Conservation (phyloP, 2,888 invertebrate genomes). For the Ctena decussata region DNA sequence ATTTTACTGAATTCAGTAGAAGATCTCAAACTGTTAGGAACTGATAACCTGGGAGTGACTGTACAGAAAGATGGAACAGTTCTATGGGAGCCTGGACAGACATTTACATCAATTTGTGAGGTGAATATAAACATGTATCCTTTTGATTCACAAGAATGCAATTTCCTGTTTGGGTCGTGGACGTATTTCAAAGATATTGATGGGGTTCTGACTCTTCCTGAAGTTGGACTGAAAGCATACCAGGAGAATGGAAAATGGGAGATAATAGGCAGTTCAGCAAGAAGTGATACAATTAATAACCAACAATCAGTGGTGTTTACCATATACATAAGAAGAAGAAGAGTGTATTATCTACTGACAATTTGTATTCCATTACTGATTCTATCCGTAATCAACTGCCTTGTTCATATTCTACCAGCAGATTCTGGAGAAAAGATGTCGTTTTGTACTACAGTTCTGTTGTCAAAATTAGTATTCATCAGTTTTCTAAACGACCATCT, state of each 20-base stretch:
- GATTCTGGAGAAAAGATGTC: conserved; percentile 1
- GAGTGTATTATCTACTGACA: not conserved
- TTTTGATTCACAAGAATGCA: not conserved
- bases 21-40: not conserved
- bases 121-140: not conserved
- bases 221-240: not conserved
- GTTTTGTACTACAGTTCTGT: not conserved
- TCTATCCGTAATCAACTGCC: not conserved
- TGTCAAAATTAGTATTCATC: not conserved
- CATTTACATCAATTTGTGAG: not conserved
- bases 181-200: not conserved
- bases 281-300: not conserved
- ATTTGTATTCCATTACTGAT: not conserved
- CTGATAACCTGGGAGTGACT: not conserved
- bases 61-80: not conserved
- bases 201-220: not conserved
- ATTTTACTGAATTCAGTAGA: not conserved
- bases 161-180: not conserved
- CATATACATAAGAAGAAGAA: not conserved
- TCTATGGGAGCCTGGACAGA: not conserved
- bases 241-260: not conserved
- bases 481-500: not conserved
- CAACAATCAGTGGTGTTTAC: not conserved
- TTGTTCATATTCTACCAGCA: not conserved
- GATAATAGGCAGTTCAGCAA: not conserved